Conservation (phyloP, 1,140 invertebrate species). For the Geopemphigus sp. region DNA sequence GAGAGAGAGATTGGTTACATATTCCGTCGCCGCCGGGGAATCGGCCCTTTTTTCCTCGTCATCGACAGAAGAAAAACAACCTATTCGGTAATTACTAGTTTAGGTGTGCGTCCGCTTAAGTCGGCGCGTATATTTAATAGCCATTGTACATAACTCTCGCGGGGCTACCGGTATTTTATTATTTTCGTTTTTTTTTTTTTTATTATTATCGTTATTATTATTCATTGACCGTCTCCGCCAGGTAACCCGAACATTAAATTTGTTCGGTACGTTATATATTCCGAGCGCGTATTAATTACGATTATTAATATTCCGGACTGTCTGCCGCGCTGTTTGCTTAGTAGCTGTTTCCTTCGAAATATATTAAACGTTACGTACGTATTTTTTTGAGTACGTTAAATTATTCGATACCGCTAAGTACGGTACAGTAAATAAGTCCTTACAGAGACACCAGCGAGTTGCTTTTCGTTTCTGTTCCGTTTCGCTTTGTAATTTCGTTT, state of each 20-base stretch:
- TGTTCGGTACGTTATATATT: constrained; percentile 18
- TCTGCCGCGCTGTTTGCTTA: not conserved
- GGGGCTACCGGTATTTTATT: constrained; percentile 41
- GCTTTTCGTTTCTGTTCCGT: not conserved
- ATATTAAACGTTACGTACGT: too few species aligned
- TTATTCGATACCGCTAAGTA: not conserved
- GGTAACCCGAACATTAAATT: constrained; percentile 25
- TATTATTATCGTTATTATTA: not conserved
- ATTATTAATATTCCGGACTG: not conserved
- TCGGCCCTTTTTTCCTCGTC: not conserved
- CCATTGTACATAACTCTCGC: not conserved
- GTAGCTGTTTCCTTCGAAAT: not conserved
- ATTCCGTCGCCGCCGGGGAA: not conserved
- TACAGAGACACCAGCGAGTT: not conserved
- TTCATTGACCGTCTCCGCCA: not conserved
- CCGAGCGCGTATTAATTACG: constrained; percentile 22
- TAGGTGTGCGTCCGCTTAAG: not conserved
- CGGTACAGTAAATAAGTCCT: not conserved
- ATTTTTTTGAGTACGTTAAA: not conserved
- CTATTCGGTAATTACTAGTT: constrained; percentile 41
- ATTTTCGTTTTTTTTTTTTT: not conserved
- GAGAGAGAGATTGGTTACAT: not conserved
- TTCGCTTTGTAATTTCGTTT: not conserved
- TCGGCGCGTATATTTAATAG: not conserved
- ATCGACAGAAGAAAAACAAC: too few species aligned